These are phyloP conservation scores for Archocentrus centrarchus DNA, from an alignment of 2,113 vertebrate species.

Conservation along the genomic window DNA sequence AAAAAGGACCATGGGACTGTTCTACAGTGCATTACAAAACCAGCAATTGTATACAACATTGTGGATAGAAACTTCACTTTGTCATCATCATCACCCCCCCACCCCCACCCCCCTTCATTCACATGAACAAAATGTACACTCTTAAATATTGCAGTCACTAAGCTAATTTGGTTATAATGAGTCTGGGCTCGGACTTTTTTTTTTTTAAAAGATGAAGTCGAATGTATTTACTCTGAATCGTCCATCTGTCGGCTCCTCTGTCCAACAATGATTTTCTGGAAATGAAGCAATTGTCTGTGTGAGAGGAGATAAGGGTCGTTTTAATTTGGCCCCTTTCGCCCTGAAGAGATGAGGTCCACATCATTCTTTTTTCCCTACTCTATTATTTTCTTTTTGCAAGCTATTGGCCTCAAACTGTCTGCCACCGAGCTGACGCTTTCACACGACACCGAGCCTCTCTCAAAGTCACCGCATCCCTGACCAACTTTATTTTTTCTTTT, in stretches of 20 bases:
- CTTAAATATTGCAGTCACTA: slow-evolving; percentile 87
- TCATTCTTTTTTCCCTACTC: background rate
- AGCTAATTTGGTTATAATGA: slow-evolving; percentile 91
- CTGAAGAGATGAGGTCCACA: slow-evolving; percentile 51
- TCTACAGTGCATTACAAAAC: slow-evolving; percentile 97
- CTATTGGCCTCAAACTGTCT: slow-evolving; percentile 11
- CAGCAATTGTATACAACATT: slow-evolving; percentile 89
- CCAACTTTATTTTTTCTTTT: slow-evolving; percentile 21
- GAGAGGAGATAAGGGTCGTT: slow-evolving; percentile 53
- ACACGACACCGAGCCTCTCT: slow-evolving; percentile 29
- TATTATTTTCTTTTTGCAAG: slow-evolving; percentile 42
- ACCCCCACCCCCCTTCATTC: slow-evolving; percentile 51
- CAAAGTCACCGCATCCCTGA: slow-evolving; percentile 38
- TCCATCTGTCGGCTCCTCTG: slow-evolving; percentile 26
- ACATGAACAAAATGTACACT: slow-evolving; percentile 87
- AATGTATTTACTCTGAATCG: slow-evolving; percentile 41
- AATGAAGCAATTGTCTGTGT: slow-evolving; percentile 60
- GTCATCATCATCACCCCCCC: slow-evolving; percentile 61
- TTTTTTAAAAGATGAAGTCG: slow-evolving; percentile 79
- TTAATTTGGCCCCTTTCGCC: slow-evolving; percentile 60
- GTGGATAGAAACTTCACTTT: slow-evolving; percentile 84
- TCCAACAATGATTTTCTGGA: slow-evolving; percentile 44
- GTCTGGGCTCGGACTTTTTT: slow-evolving; percentile 80
- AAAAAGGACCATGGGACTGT: slow-evolving; percentile 92
- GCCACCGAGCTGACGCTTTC: slow-evolving; percentile 3